A percentile compares a stretch with the other conserved stretches of the same genome.
These are phyloP conservation scores for Penaeus indicus DNA, from an alignment of 1,140 invertebrate species.

Conservation along the genomic window DNA sequence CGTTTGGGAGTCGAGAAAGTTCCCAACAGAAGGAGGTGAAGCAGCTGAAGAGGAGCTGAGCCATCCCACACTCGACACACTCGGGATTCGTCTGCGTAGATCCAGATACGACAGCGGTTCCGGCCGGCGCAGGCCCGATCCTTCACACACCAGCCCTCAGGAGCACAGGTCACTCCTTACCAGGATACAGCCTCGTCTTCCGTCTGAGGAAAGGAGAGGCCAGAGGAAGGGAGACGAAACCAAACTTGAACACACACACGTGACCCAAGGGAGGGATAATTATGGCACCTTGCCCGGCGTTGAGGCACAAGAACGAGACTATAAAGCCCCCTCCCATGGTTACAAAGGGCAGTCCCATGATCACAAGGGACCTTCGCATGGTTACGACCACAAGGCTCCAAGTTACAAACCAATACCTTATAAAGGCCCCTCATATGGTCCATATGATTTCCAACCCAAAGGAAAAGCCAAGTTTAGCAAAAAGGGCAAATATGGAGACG, in stretches of 20 bases:
- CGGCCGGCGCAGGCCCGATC: background rate
- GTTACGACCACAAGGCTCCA: conserved; percentile 20
- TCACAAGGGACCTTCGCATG: too few species aligned
- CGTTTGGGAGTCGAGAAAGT: background rate
- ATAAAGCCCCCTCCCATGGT: too few species aligned
- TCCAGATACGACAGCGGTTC: background rate
- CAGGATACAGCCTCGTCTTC: too few species aligned
- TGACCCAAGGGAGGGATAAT: too few species aligned
- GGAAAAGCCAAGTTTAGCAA: conserved; percentile 53
- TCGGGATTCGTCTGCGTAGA: background rate
- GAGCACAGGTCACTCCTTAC: background rate
- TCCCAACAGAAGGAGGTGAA: background rate
- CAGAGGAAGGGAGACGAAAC: too few species aligned
- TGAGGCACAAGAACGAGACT: too few species aligned
- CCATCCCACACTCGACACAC: background rate
- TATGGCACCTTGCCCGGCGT: too few species aligned
- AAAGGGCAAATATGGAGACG: conserved; percentile 61
- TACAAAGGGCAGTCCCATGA: too few species aligned
- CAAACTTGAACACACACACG: too few species aligned
- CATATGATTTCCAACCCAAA: conserved; percentile 51
- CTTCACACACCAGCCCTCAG: background rate
- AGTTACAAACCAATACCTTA: conserved; percentile 48
- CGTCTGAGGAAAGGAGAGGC: too few species aligned
- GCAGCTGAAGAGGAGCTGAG: background rate
- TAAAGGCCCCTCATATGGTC: conserved; percentile 53